A percentile compares a stretch with the other conserved stretches of the same genome.
Evolutionary conservation across 2,888 invertebrate genomes (phyloP).

Genomic region (Lydus trimaculatus): DNA sequence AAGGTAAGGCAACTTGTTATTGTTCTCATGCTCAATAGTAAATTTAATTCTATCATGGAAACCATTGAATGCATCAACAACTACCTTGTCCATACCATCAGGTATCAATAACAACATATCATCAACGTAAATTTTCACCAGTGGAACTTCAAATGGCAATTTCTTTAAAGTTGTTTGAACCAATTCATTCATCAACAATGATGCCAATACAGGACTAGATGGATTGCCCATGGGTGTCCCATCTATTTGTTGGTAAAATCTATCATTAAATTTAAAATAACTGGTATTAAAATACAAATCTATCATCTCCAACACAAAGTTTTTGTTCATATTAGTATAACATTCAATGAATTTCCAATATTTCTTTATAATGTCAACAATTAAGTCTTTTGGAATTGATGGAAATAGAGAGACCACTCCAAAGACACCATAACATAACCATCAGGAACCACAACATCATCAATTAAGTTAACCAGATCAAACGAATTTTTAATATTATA

Average conservation of each 20-base stretch:
- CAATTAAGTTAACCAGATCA: not conserved
- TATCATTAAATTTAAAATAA: slow-evolving; percentile 15
- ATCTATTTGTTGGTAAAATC: slow-evolving; percentile 11
- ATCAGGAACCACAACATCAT: not conserved
- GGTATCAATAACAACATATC: not conserved
- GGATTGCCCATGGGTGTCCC: slow-evolving; percentile 12
- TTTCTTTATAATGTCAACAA: not conserved
- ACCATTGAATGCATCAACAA: not conserved
- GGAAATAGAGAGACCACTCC: not conserved
- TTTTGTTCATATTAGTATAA: not conserved
- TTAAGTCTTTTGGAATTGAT: not conserved
- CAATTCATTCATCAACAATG: not conserved
- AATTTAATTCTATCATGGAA: not conserved
- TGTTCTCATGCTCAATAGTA: not conserved
- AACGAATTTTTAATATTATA: not conserved
- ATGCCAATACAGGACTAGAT: not conserved
- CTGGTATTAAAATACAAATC: not conserved
- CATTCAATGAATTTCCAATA: not conserved
- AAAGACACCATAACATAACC: not conserved
- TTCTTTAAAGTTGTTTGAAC: not conserved
- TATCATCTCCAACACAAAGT: not conserved
- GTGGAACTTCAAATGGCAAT: not conserved
- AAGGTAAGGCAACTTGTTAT: not conserved
- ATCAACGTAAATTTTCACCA: not conserved
- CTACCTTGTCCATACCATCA: not conserved